A percentile compares a stretch with the other conserved stretches of the same genome.
Conservation (phyloP, 2,888 invertebrate species). For the Synergus itoensis region DNA sequence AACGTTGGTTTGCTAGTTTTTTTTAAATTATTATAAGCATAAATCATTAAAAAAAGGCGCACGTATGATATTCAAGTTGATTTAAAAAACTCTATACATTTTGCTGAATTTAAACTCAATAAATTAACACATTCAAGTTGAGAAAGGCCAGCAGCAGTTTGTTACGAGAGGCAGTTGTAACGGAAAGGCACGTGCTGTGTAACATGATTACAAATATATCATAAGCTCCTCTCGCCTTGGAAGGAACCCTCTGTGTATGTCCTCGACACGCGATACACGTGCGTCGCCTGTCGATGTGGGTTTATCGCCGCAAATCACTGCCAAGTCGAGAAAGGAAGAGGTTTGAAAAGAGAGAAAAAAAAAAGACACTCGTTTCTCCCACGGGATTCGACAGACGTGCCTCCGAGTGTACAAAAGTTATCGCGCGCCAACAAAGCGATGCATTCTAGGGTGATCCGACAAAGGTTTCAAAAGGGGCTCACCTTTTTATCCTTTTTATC, state of each 20-base stretch:
- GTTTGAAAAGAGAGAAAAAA: slow-evolving; percentile 22
- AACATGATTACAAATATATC: slow-evolving; percentile 77
- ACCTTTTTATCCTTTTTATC: background rate
- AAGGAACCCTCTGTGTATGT: slow-evolving; percentile 44
- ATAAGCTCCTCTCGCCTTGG: slow-evolving; percentile 65
- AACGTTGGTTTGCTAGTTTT: too few relatives aligned
- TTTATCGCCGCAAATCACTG: slow-evolving; percentile 75
- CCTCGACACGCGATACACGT: slow-evolving; percentile 72
- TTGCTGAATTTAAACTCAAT: background rate
- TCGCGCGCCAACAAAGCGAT: slow-evolving; percentile 37
- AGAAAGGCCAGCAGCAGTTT: slow-evolving; percentile 65
- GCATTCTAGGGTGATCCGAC: slow-evolving; percentile 20
- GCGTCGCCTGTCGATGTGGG: slow-evolving; percentile 73
- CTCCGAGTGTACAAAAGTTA: slow-evolving; percentile 42
- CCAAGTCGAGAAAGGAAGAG: slow-evolving; percentile 56
- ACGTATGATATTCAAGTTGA: too few relatives aligned
- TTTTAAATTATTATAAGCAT: too few relatives aligned
- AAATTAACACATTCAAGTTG: slow-evolving; percentile 40
- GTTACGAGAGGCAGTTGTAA: slow-evolving; percentile 75
- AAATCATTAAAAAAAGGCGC: too few relatives aligned
- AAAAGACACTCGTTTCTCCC: slow-evolving; percentile 23
- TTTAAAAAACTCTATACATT: background rate
- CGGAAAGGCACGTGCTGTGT: slow-evolving; percentile 74
- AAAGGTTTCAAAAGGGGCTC: slow-evolving; percentile 10
- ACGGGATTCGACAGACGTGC: slow-evolving; percentile 21